A percentile compares a stretch with the other conserved stretches of the same genome.
Conservation (phyloP, 2,113 vertebrate species). For the Uria aalge region DNA sequence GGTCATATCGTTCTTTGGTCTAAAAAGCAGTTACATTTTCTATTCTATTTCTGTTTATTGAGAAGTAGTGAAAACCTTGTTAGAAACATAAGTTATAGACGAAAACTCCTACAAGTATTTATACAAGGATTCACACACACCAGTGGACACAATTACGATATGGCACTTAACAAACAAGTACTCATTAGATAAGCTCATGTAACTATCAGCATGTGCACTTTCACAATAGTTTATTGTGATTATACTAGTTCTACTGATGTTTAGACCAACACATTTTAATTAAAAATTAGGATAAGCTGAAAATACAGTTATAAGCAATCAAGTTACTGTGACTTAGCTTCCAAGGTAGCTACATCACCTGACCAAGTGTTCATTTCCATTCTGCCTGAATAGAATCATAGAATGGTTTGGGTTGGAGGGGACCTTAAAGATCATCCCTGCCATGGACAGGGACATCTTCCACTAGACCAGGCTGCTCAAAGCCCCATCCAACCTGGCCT, state of each 20-base stretch:
- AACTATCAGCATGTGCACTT: not conserved
- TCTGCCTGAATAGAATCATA: not conserved
- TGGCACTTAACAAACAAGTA: not conserved
- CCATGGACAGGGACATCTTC: not conserved
- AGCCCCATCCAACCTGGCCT: not conserved
- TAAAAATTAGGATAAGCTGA: not conserved
- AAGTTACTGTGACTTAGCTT: not conserved
- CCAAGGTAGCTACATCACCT: accelerated
- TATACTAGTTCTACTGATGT: not conserved
- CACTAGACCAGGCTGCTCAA: not conserved
- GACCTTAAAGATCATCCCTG: not conserved
- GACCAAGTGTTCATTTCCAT: not conserved
- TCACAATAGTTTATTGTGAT: not conserved
- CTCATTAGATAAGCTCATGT: not conserved
- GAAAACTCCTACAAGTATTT: not conserved
- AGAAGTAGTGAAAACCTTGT: not conserved
- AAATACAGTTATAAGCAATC: not conserved
- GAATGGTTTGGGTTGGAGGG: not conserved
- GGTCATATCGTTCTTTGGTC: not conserved
- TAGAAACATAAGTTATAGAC: not conserved
- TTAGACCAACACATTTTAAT: not conserved
- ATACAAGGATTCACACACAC: not conserved
- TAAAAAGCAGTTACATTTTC: not conserved
- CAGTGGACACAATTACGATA: not conserved
- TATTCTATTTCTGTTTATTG: not conserved